Evolutionary conservation across 2,113 vertebrate species (phyloP).

Genomic region (Thalassoma bifasciatum): DNA sequence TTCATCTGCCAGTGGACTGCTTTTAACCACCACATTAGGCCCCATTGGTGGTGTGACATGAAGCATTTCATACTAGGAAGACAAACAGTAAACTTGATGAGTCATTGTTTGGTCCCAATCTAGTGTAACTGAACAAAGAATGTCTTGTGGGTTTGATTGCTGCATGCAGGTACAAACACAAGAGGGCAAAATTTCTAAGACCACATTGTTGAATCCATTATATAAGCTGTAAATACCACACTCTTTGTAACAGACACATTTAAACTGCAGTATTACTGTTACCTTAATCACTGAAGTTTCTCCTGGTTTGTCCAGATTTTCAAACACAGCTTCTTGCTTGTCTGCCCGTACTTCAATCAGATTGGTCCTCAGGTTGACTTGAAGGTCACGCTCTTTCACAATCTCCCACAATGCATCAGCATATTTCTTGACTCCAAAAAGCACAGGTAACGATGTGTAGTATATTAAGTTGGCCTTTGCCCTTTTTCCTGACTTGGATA

Average conservation of each 20-base stretch:
- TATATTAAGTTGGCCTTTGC: slow-evolving; percentile 92
- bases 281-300: slow-evolving; percentile 89
- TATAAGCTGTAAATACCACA: not conserved
- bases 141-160: too few species aligned
- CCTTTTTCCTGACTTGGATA: slow-evolving; percentile 87
- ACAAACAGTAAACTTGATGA: not conserved
- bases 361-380: slow-evolving; percentile 89
- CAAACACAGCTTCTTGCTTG: slow-evolving; percentile 94
- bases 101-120: not conserved
- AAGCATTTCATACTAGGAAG: slow-evolving; percentile 94
- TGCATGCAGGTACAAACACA: not conserved
- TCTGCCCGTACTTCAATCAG: slow-evolving; percentile 93
- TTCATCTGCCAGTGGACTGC: slow-evolving; percentile 84
- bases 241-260: not conserved
- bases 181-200: not conserved
- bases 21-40: slow-evolving; percentile 86
- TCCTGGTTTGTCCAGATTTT: slow-evolving; percentile 91
- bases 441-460: slow-evolving; percentile 91
- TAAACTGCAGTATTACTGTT: slow-evolving; percentile 23
- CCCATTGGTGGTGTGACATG: slow-evolving; percentile 98
- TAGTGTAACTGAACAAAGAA: too few species aligned
- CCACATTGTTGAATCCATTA: not conserved
- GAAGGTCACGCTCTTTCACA: slow-evolving; percentile 84
- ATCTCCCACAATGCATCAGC: slow-evolving; percentile 90
- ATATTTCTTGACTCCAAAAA: slow-evolving; percentile 96